Evolutionary conservation across 2,113 vertebrate species (phyloP), one percentile per base, ranked within the genome.

Genomic region (Nyctereutes procyonoides): DNA sequence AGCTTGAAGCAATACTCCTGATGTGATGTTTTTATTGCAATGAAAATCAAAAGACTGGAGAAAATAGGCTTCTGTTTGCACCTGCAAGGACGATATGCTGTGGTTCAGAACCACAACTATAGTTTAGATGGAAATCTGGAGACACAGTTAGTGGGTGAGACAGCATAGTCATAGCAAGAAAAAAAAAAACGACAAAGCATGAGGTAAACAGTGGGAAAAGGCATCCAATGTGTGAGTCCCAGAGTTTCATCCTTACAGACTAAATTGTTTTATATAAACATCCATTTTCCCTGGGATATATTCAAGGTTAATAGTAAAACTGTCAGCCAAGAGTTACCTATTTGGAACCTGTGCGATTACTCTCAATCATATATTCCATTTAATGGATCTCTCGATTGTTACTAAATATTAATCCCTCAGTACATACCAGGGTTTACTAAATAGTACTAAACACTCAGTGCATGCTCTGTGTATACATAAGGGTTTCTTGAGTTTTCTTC

Each of bases 211-310:
- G 62, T 30, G 32, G 65, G 26, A 82, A 90, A 80, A 80, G 76
- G 26, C 3, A 81, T 19, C n/a, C 53, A 20, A 3, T 58, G 10
- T 58, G 63, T 88, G 76, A 62, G 53, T 35, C 35, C 43, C 19
- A 43, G 76, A 56, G 32, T 88, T 85, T 56, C 95, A 82, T 87
- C 69, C 26, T 88, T 77, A n/a, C 9, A 58, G 43, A 51, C 13
- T 91, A 74, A n/a, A 20, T 35, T 86, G 26, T 67, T 93, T 62
- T 92, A 55, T n/a, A 82, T 22, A 82, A 89, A 90, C 80, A 94
- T 86, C 60, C 58, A 0, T 93, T 82, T 89, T 91, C 96, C 96
- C 79, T 67, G 43, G 93, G 51, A 93, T 79, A 95, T 95, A 74
- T 74, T 96, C 43, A 86, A 86, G 51, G 28, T 62, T 43, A 24